Percentiles rank a stretch among this genome's conserved stretches.
Conservation (phyloP, 2,113 vertebrate genomes). For the Larimichthys polyactis region DNA sequence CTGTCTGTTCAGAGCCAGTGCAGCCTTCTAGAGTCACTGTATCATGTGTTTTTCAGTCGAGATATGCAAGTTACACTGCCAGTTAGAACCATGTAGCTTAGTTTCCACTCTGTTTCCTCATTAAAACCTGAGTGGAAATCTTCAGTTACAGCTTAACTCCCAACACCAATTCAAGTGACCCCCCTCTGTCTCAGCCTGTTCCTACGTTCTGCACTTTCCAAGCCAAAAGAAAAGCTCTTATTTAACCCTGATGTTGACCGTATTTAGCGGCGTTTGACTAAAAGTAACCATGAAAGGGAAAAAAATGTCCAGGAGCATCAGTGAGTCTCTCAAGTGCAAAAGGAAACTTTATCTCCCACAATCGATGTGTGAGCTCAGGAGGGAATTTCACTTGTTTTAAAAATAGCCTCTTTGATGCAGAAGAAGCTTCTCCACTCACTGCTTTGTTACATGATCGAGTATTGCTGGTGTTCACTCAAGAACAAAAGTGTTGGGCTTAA, state of each 20-base stretch:
- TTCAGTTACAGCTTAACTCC: constrained; percentile 51
- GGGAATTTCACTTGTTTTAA: constrained; percentile 24
- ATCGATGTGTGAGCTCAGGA: constrained; percentile 9
- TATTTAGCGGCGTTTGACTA: constrained; percentile 50
- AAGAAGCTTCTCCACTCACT: background rate
- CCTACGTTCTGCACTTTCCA: constrained; percentile 17
- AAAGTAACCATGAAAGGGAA: constrained; percentile 53
- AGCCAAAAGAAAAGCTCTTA: constrained; percentile 27
- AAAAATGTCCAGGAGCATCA: constrained; percentile 30
- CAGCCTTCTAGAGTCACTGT: background rate
- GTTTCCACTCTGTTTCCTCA: constrained; percentile 39
- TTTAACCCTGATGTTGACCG: constrained; percentile 17
- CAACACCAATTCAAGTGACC: constrained; percentile 17
- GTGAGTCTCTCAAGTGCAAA: constrained; percentile 20
- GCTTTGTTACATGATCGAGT: background rate
- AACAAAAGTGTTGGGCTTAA: background rate
- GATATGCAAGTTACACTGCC: background rate
- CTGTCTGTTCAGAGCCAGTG: background rate
- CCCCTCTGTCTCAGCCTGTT: background rate
- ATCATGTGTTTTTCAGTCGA: background rate
- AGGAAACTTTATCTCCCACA: constrained; percentile 30
- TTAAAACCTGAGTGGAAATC: constrained; percentile 65
- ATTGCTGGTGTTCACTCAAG: background rate
- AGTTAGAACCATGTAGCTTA: background rate
- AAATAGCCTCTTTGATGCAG: constrained; percentile 39